Base-by-base conservation (phyloP, 1,140 invertebrate species). In the Nephila pilipes region DNA sequence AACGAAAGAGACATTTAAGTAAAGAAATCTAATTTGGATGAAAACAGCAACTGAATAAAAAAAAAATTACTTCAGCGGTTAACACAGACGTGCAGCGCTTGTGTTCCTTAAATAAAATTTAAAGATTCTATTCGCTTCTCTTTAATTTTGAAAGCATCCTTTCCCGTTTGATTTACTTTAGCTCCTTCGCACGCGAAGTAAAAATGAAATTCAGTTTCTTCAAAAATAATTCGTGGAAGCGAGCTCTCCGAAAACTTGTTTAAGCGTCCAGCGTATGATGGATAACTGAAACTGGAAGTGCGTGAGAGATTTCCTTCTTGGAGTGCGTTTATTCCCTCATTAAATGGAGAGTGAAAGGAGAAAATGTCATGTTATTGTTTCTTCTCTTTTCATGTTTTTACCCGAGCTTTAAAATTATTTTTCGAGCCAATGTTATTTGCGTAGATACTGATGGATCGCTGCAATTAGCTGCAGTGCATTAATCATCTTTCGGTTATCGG, bases 101-200 rank as follows among this genome's bases (percentile, higher is more conserved):
- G 46, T 46, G 6, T 46, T 46, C 46, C 38, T 10, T 10, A 46
- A 46, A 46, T 65, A 65, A 65, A 65, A 65, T 25, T 12, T 25
- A 65, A 65, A 14, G 63, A 65, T 25, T 65, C 63, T 12, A 65
- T 65, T 65, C n/a, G 25, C 0, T 65, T 65, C 63, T 10, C 12
- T 65, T 65, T 65, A 65, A n/a, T 65, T 65, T 65, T n/a, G n/a
- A 65, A 65, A 65, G 63, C 63, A 46, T 65, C 6, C 18, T 29
- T 65, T 10, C 63, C 2, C 25, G 12, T 65, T 25, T 25, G 25
- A 65, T 65, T 2, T 25, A 25, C 25, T 65, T 29, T 2, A 65
- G 6, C 63, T 14, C 46, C 22, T 2, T 25, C 25, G 22, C 25
- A 12, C 14, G 63, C 22, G 63, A 29, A 10, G 1, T 46, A 46